Conservation (phyloP, 2,797 vertebrate species). For the Hippocampus kuda region DNA sequence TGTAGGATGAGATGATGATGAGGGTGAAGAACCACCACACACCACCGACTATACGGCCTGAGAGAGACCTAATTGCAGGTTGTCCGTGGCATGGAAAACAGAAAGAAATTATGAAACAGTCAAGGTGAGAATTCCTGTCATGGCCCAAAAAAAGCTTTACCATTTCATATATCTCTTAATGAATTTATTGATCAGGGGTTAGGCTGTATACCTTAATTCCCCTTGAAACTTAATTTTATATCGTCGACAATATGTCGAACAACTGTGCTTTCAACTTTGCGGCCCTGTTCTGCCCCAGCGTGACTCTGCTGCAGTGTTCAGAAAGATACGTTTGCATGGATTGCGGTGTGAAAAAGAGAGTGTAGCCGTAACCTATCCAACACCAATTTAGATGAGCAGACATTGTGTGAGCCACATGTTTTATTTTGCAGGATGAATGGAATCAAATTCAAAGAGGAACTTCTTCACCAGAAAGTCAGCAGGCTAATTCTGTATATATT, state of each 20-base stretch:
- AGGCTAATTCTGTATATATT: background rate
- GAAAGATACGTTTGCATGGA: background rate
- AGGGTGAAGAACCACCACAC: slow-evolving; percentile 99
- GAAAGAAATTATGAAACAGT: slow-evolving; percentile 30
- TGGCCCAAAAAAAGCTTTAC: background rate
- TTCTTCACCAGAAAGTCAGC: background rate
- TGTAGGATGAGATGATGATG: slow-evolving; percentile 99
- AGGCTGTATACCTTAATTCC: background rate
- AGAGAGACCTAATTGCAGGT: slow-evolving; percentile 80
- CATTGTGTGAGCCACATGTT: background rate
- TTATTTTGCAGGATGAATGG: background rate
- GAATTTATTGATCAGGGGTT: background rate
- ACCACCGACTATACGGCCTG: slow-evolving; percentile 95
- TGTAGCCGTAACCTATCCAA: background rate
- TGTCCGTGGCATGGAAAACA: slow-evolving; percentile 24
- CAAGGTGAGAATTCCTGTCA: background rate
- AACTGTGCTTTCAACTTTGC: background rate
- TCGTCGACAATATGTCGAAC: background rate
- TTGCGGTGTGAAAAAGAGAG: background rate
- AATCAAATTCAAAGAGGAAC: background rate
- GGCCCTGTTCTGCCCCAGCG: background rate
- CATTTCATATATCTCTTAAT: background rate
- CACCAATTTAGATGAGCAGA: background rate
- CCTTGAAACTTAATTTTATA: background rate
- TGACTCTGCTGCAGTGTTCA: background rate